Evolutionary conservation across 1,140 invertebrate genomes (phyloP), one percentile per base, ranked within the genome.

Genomic region (Cephus cinctus): DNA sequence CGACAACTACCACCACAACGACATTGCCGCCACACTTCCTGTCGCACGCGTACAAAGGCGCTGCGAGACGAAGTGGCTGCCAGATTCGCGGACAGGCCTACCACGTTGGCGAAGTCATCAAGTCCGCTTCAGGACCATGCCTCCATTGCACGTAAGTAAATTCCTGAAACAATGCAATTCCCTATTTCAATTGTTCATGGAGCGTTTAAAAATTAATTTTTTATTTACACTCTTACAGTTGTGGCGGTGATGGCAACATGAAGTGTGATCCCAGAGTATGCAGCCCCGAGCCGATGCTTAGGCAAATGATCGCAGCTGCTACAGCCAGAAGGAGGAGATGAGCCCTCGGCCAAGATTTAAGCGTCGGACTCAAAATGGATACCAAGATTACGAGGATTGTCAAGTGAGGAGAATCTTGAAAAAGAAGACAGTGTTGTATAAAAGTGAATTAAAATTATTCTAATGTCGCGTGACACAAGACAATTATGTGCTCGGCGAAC

Each of bases 231-330:
- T 39, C 9, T 69, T 67, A 16, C 75, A 94, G 92, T 74, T 94
- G 92, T 76, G 91, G 89, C 59, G 83, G 85, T 34, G 84, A 92
- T 71, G 92, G 92, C 58, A 88, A 92, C 73, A 94, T 96, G 91
- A 87, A 93, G 74, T 96, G 93, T 73, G 89, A 95, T 73, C 92
- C 93, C 32, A 86, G 86, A 72, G 81, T 86, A 44, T 96, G 92
- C 69, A 87, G 85, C 54, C 91, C 92, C 21, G 88, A 92, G 67
- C 89, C 90, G 40, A 89, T 92, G 83, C 75, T 95, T 51, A 81
- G 88, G 65, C 89, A 92, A 79, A 90, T 94, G 85, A 89, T 94
- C 57, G 87, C 86, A 50, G 84, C 84, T 18, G 86, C 84, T 32
- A 84, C 84, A 25, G 82, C 84, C 42, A 80, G 82, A 52, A 82